Evolutionary conservation across 2,797 vertebrate species (phyloP).

Genomic region (Malurus leucopterus): DNA sequence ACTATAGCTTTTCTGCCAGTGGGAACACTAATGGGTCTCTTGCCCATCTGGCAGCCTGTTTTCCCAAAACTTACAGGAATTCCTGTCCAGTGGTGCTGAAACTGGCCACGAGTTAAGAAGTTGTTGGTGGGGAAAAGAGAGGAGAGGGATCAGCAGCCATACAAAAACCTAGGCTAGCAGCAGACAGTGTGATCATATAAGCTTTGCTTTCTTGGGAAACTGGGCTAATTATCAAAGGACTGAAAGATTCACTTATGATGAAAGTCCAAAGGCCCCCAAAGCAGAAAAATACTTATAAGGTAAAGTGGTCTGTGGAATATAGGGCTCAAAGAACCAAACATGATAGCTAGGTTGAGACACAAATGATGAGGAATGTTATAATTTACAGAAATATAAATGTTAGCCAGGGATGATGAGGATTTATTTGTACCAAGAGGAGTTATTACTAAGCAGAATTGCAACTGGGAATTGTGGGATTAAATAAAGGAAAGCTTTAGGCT

Average conservation of each 20-base stretch:
- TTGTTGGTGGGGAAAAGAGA: not conserved
- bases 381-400: slow-evolving; percentile 49
- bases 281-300: slow-evolving; percentile 14
- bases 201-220: not conserved
- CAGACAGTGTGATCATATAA: not conserved
- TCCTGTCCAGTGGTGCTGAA: slow-evolving; percentile 8
- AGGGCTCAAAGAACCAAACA: not conserved
- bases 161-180: not conserved
- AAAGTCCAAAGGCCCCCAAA: slow-evolving; percentile 11
- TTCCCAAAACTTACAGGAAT: slow-evolving; percentile 10
- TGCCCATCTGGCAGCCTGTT: not conserved
- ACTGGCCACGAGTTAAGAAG: not conserved
- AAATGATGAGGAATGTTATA: slow-evolving; percentile 45
- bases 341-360: slow-evolving; percentile 15
- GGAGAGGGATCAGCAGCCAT: not conserved
- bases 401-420: slow-evolving; percentile 33
- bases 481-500: slow-evolving; percentile 35
- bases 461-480: slow-evolving; percentile 34
- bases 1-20: not conserved
- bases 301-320: not conserved
- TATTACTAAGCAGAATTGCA: slow-evolving; percentile 24
- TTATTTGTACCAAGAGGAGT: slow-evolving; percentile 42
- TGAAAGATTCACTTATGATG: not conserved
- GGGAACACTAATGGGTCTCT: slow-evolving; percentile 1
- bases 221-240: slow-evolving; percentile 15